Base-by-base conservation (phyloP, 2,888 invertebrate genomes). In the Calameuta filiformis region DNA sequence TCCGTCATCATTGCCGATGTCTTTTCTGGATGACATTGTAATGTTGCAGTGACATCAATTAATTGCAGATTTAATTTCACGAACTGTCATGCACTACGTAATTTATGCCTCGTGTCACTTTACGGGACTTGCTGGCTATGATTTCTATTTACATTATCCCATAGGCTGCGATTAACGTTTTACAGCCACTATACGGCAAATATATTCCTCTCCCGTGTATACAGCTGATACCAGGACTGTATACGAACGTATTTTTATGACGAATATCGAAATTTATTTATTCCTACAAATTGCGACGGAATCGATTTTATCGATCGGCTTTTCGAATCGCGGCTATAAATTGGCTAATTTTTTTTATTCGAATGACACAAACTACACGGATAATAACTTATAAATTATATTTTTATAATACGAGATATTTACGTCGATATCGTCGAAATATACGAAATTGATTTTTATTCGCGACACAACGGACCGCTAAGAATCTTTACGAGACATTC, bases 111-210 rank as follows among this genome's bases (percentile, higher is more conserved):
- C 75, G 37, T 74, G 75, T 79, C 79, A 77, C 77, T 84, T 84
- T 82, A 83, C 80, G 83, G 81, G 80, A 68, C 35, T 69, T 69
- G 68, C 30, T 68, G 79, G 77, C 82, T 83, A 82, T 81, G 82
- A 83, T 84, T 85, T 86, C 85, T 84, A 83, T 85, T 85, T 84
- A 81, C 85, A 82, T 83, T 82, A 76, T 73, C 75, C 30, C 81
- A 79, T 76, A 79, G 81, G 81, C 84, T 82, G 79, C 79, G 79
- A 76, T 73, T 76, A 68, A 71, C n/a, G 31, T 30, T 71, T 30
- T 31, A 71, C 31, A 33, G 71, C 31, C 23, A 23, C 15, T 56
- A 56, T 9, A 15, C 23, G 56, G 23, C 23, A 56, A 56, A 56
- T 23, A 9, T 56, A 56, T 56, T 56, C 4, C 12, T 71, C 31